phyloP scores from a whole-genome alignment of 1,140 invertebrate genomes.

The Pinna nobilis region DNA sequence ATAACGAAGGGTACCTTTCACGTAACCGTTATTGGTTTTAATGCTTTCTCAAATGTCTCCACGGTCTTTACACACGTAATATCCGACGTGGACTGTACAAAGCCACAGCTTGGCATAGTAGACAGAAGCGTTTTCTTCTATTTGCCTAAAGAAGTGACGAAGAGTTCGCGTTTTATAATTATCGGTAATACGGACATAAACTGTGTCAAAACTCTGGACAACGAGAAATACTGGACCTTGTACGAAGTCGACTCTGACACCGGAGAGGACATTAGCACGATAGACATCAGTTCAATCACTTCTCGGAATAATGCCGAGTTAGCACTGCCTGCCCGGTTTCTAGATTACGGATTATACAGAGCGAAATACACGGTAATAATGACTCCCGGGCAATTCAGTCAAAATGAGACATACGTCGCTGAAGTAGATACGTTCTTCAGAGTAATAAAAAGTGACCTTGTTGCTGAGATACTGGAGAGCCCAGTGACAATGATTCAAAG shows the following conservation, averaged over 20 bases:
- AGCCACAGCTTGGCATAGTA: conserved; percentile 67
- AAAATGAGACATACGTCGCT: conserved; percentile 38
- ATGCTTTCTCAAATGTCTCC: conserved; percentile 57
- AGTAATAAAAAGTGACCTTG: conserved; percentile 56
- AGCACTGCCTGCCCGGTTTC: conserved; percentile 50
- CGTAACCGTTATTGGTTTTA: conserved; percentile 61
- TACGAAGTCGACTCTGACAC: conserved; percentile 46
- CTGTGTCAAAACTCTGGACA: conserved; percentile 58
- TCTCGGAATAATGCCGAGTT: conserved; percentile 58
- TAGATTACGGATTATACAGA: conserved; percentile 64
- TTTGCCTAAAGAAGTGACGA: conserved; percentile 45
- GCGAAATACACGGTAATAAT: conserved; percentile 61
- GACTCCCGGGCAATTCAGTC: conserved; percentile 20
- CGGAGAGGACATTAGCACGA: conserved; percentile 25
- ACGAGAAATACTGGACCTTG: conserved; percentile 59
- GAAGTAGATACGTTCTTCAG: conserved; percentile 56
- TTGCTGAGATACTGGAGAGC: conserved; percentile 59
- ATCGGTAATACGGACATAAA: conserved; percentile 57
- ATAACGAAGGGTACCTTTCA: conserved; percentile 56
- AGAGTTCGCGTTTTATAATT: conserved; percentile 50
- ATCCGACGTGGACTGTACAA: conserved; percentile 63
- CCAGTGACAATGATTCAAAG: conserved; percentile 58
- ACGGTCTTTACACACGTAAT: conserved; percentile 52
- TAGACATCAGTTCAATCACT: conserved; percentile 32
- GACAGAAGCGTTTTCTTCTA: conserved; percentile 50